Conservation (phyloP, 2,888 invertebrate genomes). For the Pachycephus smyrnensis region DNA sequence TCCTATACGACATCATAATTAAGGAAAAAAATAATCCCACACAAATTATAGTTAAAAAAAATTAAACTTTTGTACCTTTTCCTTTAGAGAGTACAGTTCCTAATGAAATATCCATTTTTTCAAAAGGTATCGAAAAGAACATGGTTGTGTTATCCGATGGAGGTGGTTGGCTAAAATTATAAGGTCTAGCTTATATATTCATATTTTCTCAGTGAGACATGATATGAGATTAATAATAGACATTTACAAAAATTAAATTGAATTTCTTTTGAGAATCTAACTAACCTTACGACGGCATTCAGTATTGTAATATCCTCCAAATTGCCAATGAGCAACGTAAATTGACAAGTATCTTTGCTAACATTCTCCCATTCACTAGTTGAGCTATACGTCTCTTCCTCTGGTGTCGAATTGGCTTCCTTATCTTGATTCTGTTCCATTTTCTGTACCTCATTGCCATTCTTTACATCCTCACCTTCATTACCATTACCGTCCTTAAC, state of each 20-base stretch:
- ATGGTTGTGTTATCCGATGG: constrained; percentile 47
- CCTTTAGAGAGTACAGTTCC: constrained; percentile 63
- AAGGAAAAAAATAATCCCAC: not conserved
- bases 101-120: constrained; percentile 59
- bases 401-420: constrained; percentile 59
- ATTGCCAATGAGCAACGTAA: constrained; percentile 88
- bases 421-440: constrained; percentile 61
- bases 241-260: constrained; percentile 9
- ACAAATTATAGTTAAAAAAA: not conserved
- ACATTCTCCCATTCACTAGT: constrained; percentile 81
- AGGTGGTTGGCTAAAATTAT: constrained; percentile 49
- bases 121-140: constrained; percentile 55
- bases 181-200: not conserved
- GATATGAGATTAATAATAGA: not conserved
- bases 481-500: constrained; percentile 46
- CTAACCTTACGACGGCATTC: constrained; percentile 74
- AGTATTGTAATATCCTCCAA: constrained; percentile 89
- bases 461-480: constrained; percentile 37
- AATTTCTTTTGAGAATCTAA: not conserved
- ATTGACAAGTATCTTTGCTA: constrained; percentile 86
- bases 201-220: not conserved
- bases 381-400: constrained; percentile 66
- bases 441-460: constrained; percentile 42
- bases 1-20: constrained; percentile 68
- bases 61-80: constrained; percentile 54